Percentiles rank a stretch among this genome's conserved stretches.
These are phyloP conservation scores for Paraplagusia blochii DNA, from an alignment of 2,113 vertebrate genomes.

Conservation along the genomic window DNA sequence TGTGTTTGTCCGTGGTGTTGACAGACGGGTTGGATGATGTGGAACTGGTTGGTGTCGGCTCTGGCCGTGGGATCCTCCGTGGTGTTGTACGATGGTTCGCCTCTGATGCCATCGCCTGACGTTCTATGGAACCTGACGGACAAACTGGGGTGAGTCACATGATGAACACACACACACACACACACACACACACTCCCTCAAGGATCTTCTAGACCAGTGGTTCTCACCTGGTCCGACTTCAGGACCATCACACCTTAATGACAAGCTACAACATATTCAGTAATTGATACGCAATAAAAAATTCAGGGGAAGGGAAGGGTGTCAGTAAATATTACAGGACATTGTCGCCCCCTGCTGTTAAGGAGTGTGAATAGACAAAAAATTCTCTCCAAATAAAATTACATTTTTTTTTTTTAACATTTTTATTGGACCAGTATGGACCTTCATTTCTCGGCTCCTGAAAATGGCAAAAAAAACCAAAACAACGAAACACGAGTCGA, in stretches of 20 bases:
- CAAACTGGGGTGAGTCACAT: slow-evolving; percentile 83
- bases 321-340: no score
- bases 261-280: no score
- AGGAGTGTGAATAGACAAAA: no score
- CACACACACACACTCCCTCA: slow-evolving; percentile 3
- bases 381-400: no score
- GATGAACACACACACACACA: background rate
- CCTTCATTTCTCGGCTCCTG: slow-evolving; percentile 20
- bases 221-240: no score
- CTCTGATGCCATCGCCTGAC: slow-evolving; percentile 85
- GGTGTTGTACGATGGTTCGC: slow-evolving; percentile 94
- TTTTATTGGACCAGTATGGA: no score
- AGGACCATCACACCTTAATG: no score
- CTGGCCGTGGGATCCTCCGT: slow-evolving; percentile 88
- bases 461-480: background rate
- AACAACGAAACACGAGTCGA: slow-evolving; percentile 11
- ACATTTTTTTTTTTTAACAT: no score
- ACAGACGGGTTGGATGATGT: slow-evolving; percentile 99
- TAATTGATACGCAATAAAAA: no score
- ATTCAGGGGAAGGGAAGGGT: no score
- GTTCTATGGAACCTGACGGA: slow-evolving; percentile 95
- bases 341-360: no score
- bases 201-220: no score
- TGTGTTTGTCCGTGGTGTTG: slow-evolving; percentile 18
- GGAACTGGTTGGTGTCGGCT: slow-evolving; percentile 93